Conservation (phyloP, 2,888 invertebrate species). For the Patella pellucida region DNA sequence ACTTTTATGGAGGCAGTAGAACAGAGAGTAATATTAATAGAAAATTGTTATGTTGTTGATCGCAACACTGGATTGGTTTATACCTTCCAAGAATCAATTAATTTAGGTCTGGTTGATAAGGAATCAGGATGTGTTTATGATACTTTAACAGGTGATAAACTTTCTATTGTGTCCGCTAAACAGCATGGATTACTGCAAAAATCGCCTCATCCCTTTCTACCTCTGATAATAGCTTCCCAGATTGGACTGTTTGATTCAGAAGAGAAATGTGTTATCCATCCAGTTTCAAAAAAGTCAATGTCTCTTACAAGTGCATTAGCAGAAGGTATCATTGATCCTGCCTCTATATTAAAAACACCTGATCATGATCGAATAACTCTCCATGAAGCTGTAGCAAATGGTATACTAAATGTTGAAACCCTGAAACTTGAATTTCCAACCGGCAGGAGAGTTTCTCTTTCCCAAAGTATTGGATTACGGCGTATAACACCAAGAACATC, state of each 20-base stretch:
- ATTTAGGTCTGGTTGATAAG: slow-evolving; percentile 84
- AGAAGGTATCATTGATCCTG: slow-evolving; percentile 24
- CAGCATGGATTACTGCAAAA: slow-evolving; percentile 37
- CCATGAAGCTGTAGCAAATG: slow-evolving; percentile 39
- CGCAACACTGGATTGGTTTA: slow-evolving; percentile 34
- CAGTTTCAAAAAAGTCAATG: slow-evolving; percentile 32
- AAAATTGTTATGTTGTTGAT: slow-evolving; percentile 38
- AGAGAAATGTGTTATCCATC: slow-evolving; percentile 75
- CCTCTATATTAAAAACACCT: slow-evolving; percentile 22
- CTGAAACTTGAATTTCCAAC: slow-evolving; percentile 34
- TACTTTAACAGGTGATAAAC: slow-evolving; percentile 70
- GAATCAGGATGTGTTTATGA: slow-evolving; percentile 72
- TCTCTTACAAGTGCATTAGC: slow-evolving; percentile 72
- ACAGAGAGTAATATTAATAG: slow-evolving; percentile 25
- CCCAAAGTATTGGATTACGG: slow-evolving; percentile 30
- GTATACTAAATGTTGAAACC: slow-evolving; percentile 37
- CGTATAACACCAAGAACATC: slow-evolving; percentile 30
- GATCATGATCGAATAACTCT: slow-evolving; percentile 29
- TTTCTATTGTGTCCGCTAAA: slow-evolving; percentile 32
- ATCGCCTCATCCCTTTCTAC: slow-evolving; percentile 36
- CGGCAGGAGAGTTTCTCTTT: slow-evolving; percentile 32
- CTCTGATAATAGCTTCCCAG: slow-evolving; percentile 37
- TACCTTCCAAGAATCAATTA: slow-evolving; percentile 77
- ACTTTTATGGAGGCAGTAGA: slow-evolving; percentile 35
- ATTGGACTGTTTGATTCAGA: slow-evolving; percentile 78